These are phyloP conservation scores for Coregonus suidteri DNA, from an alignment of 2,797 vertebrate genomes.

Conservation along the genomic window DNA sequence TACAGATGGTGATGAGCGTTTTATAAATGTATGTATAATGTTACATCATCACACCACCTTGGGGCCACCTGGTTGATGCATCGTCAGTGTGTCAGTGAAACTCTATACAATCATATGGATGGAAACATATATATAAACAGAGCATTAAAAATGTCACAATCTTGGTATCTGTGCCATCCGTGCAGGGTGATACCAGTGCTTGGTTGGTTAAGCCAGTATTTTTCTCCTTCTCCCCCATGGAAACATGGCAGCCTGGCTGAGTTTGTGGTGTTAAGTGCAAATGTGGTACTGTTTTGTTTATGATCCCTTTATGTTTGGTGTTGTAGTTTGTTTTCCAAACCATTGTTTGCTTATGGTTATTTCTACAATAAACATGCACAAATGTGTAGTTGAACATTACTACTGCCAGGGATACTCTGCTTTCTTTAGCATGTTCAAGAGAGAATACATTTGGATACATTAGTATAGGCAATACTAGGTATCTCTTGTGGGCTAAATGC, in stretches of 20 bases:
- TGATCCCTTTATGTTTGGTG: neutral
- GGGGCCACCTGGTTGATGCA: neutral
- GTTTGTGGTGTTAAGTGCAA: slow-evolving; percentile 90
- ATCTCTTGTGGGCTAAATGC: neutral
- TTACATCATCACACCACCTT: slow-evolving; percentile 7
- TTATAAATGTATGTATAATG: neutral
- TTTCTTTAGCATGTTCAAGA: neutral
- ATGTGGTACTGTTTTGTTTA: slow-evolving; percentile 81
- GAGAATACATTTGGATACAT: neutral
- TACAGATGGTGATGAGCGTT: too few species aligned
- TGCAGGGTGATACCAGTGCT: neutral
- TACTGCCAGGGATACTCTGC: neutral
- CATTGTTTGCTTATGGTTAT: neutral
- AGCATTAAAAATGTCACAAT: neutral
- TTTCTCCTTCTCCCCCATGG: slow-evolving; percentile 79
- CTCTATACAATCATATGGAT: neutral
- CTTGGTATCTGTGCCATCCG: neutral
- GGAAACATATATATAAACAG: neutral
- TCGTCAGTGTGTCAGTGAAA: neutral
- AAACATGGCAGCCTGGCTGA: slow-evolving; percentile 94
- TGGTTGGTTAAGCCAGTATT: neutral
- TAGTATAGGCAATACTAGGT: neutral
- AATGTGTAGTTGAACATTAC: neutral
- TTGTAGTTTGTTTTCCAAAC: neutral
- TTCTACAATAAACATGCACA: neutral